Evolutionary conservation across 2,113 vertebrate species (phyloP), one percentile per base, ranked within the genome.

Genomic region (Protomyctophum bolini): DNA sequence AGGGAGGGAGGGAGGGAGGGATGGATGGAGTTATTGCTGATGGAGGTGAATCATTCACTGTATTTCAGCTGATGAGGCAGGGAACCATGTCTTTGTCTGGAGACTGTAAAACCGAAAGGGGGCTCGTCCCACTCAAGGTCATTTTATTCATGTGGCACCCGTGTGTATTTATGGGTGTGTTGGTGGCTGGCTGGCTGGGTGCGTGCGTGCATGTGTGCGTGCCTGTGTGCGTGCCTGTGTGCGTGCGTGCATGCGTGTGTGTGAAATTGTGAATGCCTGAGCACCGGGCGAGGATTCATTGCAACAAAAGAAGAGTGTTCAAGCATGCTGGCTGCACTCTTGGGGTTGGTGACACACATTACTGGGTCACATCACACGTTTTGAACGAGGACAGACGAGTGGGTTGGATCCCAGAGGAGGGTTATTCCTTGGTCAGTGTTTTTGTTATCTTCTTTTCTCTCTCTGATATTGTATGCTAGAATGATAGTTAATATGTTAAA

Each of bases 51-150:
- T 85, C 70, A 52, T n/a, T 28, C 56, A 58, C 70, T 70, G 12
- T 66, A 61, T 80, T 69, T 77, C 33, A 74, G 73, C 72, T 41
- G 86, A 79, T 75, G 76, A 83, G 79, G 80, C 66, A 67, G 79
- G 81, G 85, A 80, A 68, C 77, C 62, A 58, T 76, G 82, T 75
- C 88, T 91, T 91, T 91, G 87, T 90, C 83, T 84, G 73, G 76
- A 83, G 68, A 86, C 66, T 54, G 14, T 9, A 49, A 41, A 66
- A 62, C 70, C 57, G 77, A 82, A 77, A 71, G 21, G 62, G 73
- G 75, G 65, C 75, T 46, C 68, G 79, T 1, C 77, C 82, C 71
- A 73, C 66, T 90, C 83, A 90, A 91, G 90, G 90, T 91, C 73
- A 63, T 73, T 58, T 54, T 62, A 71, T 62, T 72, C 52, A 15